Conservation (phyloP, 2,797 vertebrate species). For the Malacoraja senta region DNA sequence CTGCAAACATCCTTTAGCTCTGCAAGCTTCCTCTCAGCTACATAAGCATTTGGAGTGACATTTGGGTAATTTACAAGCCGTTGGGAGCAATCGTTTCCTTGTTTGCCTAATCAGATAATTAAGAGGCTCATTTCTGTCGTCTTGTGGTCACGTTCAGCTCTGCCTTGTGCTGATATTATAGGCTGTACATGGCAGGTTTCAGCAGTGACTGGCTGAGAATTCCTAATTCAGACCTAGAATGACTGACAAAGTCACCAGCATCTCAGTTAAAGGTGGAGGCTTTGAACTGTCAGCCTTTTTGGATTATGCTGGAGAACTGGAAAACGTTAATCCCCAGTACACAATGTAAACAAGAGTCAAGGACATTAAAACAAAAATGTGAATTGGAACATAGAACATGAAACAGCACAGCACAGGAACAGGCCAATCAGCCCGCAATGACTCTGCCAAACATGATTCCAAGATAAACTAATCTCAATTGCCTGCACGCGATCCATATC, state of each 20-base stretch:
- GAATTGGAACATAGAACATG: neutral
- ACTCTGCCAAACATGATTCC: too few species aligned
- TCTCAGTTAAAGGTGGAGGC: neutral
- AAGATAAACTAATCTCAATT: too few species aligned
- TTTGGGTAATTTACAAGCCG: neutral
- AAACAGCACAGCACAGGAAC: too few species aligned
- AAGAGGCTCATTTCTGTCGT: neutral
- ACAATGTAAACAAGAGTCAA: neutral
- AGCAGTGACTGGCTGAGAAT: neutral
- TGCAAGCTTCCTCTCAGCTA: neutral
- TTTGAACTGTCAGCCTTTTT: neutral
- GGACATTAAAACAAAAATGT: neutral
- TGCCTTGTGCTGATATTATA: neutral
- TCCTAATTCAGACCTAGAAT: neutral
- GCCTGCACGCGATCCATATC: too few species aligned
- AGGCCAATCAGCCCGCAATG: too few species aligned
- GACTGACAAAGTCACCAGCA: neutral
- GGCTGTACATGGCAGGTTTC: neutral
- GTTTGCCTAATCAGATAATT: neutral
- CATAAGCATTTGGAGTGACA: neutral
- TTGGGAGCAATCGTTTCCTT: constrained; percentile 10
- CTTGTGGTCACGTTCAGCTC: neutral
- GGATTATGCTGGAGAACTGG: too few species aligned
- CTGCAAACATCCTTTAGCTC: neutral
- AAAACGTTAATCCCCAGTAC: neutral